These are phyloP conservation scores for Etheostoma perlongum DNA, from an alignment of 2,797 vertebrate genomes.

Conservation along the genomic window DNA sequence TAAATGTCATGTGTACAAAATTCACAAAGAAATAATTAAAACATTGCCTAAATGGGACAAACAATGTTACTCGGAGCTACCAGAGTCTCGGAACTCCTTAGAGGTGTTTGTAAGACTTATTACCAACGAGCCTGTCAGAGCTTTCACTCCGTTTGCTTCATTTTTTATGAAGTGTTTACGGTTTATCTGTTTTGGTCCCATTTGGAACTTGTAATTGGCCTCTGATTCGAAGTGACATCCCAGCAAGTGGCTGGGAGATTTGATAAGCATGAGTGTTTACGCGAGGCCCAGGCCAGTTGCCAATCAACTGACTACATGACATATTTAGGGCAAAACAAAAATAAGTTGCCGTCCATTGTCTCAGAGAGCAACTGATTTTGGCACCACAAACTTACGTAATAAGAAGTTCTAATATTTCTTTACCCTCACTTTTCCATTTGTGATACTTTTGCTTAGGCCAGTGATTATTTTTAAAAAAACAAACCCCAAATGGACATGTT, in stretches of 20 bases:
- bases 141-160: conserved; percentile 39
- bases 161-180: conserved; percentile 59
- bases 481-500: conserved; percentile 72
- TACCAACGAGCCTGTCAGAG: conserved; percentile 44
- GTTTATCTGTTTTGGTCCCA: conserved; percentile 43
- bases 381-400: conserved; percentile 21
- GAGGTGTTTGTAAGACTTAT: conserved; percentile 55
- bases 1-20: conserved; percentile 54
- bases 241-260: conserved; percentile 52
- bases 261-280: conserved; percentile 59
- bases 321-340: conserved; percentile 65
- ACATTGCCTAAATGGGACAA: conserved; percentile 57
- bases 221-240: conserved; percentile 69
- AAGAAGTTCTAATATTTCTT: conserved; percentile 31
- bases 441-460: conserved; percentile 62
- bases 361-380: conserved; percentile 17
- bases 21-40: conserved; percentile 51
- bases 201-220: conserved; percentile 67
- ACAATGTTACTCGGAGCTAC: conserved; percentile 41
- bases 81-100: conserved; percentile 29
- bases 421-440: conserved; percentile 38
- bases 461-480: conserved; percentile 72
- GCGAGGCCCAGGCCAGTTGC: conserved; percentile 28
- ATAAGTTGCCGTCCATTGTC: conserved; percentile 29
- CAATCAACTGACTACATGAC: conserved; percentile 58